Base-by-base conservation (phyloP, 30 jellyfish, hydroid and myxozoan genomes). In the Turritopsis dohrnii region DNA sequence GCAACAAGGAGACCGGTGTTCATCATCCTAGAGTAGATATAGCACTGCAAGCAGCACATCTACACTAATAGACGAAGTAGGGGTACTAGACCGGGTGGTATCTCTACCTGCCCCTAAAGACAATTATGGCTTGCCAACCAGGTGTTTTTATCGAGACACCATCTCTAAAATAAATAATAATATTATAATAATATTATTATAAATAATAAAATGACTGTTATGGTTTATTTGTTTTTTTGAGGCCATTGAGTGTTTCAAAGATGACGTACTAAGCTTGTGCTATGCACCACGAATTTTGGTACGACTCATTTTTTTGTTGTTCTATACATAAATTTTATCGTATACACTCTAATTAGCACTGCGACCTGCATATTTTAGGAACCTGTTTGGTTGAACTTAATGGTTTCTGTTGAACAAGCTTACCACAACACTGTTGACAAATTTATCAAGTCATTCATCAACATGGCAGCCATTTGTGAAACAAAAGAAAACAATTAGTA, bases 311-410 rank as follows among this genome's bases (percentile, higher is more conserved):
- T 30, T 29, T 28, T 8, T 72, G 29, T 84, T 84, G 27, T 84
- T 54, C 29, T 23, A 21, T 17, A 21, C 21, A 8, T 65, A 0
- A 66, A 54, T 52, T 81, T 0, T 5, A 60, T 60, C 0, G 73
- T 60, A 60, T 60, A 18, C 21, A 0, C 19, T 23, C 73, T 0
- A 21, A 60, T 23, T 60, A 21, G 19, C 22, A 18, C 21, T 60
- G 73, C 19, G 19, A 18, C 19, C 73, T 60, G 73, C 0, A 60
- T 65, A 27, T 66, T 73, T 24, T 54, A 94, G 99, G 96, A 89
- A 85, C 99, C 99, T 9, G 96, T 87, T 52, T 94, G 99, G 99
- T 71, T 94, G 73, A 66, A 86, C n/a, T 76, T 94, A 85, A 85
- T 85, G 94, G 71, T 75, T 16, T 79, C 82, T 21, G 90, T 81